Base-by-base conservation (phyloP, 2,888 invertebrate genomes). In the Drosophila anomelani region DNA sequence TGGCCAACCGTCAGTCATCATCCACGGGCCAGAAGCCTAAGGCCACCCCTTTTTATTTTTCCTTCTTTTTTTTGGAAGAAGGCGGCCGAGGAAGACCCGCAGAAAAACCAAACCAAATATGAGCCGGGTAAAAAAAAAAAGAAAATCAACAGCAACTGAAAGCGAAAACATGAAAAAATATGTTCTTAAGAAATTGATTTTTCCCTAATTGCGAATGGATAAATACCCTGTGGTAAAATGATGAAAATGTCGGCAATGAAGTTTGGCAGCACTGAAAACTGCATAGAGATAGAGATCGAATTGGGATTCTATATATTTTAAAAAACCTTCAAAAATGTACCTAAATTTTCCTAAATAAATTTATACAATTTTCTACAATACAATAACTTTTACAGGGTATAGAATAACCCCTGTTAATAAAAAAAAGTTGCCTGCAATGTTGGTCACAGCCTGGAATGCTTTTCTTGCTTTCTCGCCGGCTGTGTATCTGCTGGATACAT, bases 71-170 rank as follows among this genome's bases (percentile, higher is more conserved):
- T 17, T 53, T 38, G 15, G 12, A 51, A 29, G 29, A 59, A 51
- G 51, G 29, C 47, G n/a, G 47, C 39, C 29, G 66, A 62, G 54
- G 47, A 39, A 56, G 62, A 69, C 81, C 85, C 80, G 81, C 82
- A 82, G 72, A 74, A 79, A 72, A 76, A 29, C 66, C 55, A 38
- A 68, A 56, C 68, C 68, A 66, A 49, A 66, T 66, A 66, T 53
- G 64, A 61, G 32, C 26, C 29, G 64, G 62, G 51, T 36, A 9
- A 17, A 38, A 66, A 23, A 60, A 64, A 53, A 44, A 47, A 34
- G 41, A 12, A 29, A 54, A 60, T 23, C 32, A 70, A 64, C 66
- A 73, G 75, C 76, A 79, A 84, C 79, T 58, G 69, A 84, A 84
- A 81, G 76, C 76, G 69, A 81, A 81, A 73, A 70, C 56, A 60